phyloP scores from a whole-genome alignment of 2,113 vertebrate genomes.

The Oostethus manadensis region DNA sequence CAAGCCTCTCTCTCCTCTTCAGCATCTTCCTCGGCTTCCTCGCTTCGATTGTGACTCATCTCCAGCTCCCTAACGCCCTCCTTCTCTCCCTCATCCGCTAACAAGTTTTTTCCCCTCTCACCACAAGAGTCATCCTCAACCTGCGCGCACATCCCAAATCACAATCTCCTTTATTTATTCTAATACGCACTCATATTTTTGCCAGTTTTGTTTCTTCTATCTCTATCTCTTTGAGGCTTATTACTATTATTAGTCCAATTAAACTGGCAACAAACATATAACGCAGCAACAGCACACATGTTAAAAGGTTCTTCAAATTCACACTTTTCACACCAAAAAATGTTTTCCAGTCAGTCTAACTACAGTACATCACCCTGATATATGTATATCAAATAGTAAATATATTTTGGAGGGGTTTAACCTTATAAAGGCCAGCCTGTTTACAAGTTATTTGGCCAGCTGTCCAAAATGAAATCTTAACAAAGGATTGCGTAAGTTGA shows the following conservation, averaged over 20 bases:
- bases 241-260: too few species aligned
- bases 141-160: slow-evolving; percentile 2
- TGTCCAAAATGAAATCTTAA: too few species aligned
- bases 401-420: too few species aligned
- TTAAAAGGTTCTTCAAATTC: too few species aligned
- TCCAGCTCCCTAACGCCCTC: slow-evolving; percentile 15
- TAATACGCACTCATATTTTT: slow-evolving; percentile 8
- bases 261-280: too few species aligned
- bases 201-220: background rate
- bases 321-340: too few species aligned
- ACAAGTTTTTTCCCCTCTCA: background rate
- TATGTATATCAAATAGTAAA: too few species aligned
- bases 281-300: too few species aligned
- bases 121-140: slow-evolving; percentile 11
- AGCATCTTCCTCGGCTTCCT: slow-evolving; percentile 31
- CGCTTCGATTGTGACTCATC: slow-evolving; percentile 58
- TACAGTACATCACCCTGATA: too few species aligned
- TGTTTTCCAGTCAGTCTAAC: background rate
- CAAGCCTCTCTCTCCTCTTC: slow-evolving; percentile 53
- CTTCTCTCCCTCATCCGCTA: background rate
- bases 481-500: too few species aligned
- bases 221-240: background rate
- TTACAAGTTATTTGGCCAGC: too few species aligned
- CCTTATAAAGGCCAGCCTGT: background rate
- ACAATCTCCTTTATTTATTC: background rate